These are phyloP conservation scores for Caradrina kadenii DNA, from an alignment of 2,888 invertebrate genomes.

Conservation along the genomic window DNA sequence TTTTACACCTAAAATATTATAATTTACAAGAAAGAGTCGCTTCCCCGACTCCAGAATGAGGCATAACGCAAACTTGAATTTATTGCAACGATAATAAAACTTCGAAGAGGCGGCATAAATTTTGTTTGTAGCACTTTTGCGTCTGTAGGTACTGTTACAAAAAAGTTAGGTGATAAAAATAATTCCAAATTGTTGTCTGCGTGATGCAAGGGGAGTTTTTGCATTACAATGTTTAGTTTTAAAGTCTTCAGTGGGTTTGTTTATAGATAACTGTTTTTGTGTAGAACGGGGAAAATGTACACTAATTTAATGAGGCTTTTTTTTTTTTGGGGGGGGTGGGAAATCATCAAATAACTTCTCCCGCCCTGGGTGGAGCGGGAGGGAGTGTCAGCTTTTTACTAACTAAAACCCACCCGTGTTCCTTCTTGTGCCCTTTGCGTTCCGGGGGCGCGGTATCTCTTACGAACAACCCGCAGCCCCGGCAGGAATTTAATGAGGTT, in stretches of 20 bases:
- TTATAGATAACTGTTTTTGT: conserved; percentile 11
- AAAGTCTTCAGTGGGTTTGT: conserved; percentile 10
- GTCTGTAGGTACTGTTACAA: conserved; percentile 51
- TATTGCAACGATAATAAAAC: conserved; percentile 85
- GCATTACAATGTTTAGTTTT: conserved; percentile 33
- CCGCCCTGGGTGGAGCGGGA: too few species aligned
- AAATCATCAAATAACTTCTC: too few species aligned
- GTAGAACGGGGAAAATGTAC: background rate
- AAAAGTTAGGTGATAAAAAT: conserved; percentile 63
- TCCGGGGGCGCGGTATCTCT: too few species aligned
- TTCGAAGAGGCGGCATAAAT: conserved; percentile 85
- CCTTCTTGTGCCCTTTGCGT: too few species aligned
- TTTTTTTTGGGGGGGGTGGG: too few species aligned
- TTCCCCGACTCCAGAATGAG: conserved; percentile 52
- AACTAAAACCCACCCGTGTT: too few species aligned
- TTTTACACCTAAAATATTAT: conserved; percentile 18
- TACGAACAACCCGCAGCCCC: too few species aligned
- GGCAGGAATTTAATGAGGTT: too few species aligned
- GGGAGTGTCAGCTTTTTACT: too few species aligned
- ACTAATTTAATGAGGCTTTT: background rate
- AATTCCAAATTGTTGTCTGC: conserved; percentile 55
- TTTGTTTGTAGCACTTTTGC: conserved; percentile 72
- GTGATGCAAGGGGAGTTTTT: conserved; percentile 43
- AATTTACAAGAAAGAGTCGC: conserved; percentile 46
- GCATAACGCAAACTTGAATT: conserved; percentile 79